These are phyloP conservation scores for Himalopsyche japonica DNA, from an alignment of 2,888 invertebrate genomes.

Conservation along the genomic window DNA sequence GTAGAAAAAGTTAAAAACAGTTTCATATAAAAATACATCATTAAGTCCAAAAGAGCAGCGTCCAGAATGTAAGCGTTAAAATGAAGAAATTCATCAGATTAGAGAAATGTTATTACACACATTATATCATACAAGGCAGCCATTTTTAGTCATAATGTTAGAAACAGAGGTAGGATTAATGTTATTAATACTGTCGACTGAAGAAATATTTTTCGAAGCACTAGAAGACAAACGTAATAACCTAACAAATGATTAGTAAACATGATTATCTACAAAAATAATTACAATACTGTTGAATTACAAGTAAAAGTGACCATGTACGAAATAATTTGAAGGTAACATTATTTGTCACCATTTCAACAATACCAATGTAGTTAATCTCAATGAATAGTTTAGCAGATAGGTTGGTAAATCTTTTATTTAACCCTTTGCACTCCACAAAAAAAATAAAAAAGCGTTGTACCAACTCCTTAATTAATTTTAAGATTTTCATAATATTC, in stretches of 20 bases:
- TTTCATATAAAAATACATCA: not conserved
- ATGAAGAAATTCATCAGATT: conserved; percentile 3
- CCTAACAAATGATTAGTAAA: not conserved
- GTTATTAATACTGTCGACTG: not conserved
- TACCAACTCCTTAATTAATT: no score
- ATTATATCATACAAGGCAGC: not conserved
- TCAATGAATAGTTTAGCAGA: no score
- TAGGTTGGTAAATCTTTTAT: no score
- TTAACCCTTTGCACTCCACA: no score
- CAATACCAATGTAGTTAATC: no score
- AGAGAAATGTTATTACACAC: not conserved
- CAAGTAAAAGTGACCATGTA: not conserved
- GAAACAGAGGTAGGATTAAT: not conserved
- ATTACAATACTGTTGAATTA: not conserved
- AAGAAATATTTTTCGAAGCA: not conserved
- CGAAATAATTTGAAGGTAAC: no score
- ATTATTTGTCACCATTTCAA: no score
- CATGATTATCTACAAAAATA: not conserved
- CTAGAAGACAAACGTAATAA: not conserved
- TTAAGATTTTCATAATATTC: no score
- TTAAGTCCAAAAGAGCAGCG: not conserved
- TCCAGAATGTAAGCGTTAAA: not conserved
- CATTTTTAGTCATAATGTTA: not conserved
- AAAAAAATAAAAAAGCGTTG: no score
- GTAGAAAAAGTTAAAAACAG: no score